A percentile compares a stretch with the other conserved stretches of the same genome.
These are phyloP conservation scores for Phania funesta DNA, from an alignment of 2,888 invertebrate genomes.

Conservation along the genomic window DNA sequence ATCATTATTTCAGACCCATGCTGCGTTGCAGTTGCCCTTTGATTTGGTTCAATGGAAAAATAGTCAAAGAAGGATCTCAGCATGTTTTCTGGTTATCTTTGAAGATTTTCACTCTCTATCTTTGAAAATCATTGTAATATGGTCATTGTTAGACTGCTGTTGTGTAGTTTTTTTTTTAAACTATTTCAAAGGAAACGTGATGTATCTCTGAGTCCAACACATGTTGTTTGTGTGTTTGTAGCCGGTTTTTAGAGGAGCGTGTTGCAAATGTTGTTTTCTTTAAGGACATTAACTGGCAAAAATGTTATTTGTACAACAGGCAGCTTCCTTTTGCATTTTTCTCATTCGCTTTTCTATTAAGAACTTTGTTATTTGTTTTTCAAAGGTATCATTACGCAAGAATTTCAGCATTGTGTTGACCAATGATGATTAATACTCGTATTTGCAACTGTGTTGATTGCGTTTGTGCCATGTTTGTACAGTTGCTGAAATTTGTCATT, in stretches of 20 bases:
- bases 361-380: constrained; percentile 48
- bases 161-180: constrained; percentile 4
- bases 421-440: constrained; percentile 48
- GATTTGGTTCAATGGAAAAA: constrained; percentile 44
- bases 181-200: constrained; percentile 36
- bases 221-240: constrained; percentile 43
- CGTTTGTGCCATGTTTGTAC: constrained; percentile 43
- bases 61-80: constrained; percentile 31
- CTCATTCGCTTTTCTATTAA: background rate
- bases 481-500: constrained; percentile 66
- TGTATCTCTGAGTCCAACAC: constrained; percentile 41
- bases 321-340: background rate
- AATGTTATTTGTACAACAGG: constrained; percentile 22
- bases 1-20: constrained; percentile 63
- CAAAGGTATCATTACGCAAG: constrained; percentile 57
- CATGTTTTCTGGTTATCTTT: constrained; percentile 48
- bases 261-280: constrained; percentile 46
- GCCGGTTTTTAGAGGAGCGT: constrained; percentile 10
- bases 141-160: constrained; percentile 33
- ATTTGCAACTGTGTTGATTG: constrained; percentile 46
- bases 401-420: constrained; percentile 29
- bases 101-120: background rate
- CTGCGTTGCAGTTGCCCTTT: constrained; percentile 69
- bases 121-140: background rate
- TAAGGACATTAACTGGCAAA: constrained; percentile 11